Conservation (phyloP, 2,797 vertebrate species). For the Kryptopterus vitreolus region DNA sequence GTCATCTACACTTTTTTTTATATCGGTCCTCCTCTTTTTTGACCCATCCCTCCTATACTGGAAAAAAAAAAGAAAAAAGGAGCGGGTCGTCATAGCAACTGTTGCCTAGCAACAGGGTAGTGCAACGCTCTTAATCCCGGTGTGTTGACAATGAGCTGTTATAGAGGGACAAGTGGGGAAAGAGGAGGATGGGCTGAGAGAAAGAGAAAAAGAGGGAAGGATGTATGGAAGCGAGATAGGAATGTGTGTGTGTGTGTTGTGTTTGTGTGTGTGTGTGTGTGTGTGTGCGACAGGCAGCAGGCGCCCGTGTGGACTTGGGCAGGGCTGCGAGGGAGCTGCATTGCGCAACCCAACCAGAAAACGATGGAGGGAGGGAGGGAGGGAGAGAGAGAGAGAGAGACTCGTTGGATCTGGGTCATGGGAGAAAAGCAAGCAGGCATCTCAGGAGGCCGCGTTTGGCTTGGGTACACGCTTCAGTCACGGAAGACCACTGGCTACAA, state of each 20-base stretch:
- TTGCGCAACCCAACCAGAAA: conserved; percentile 36
- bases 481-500: conserved; percentile 37
- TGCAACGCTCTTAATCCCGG: conserved; percentile 81
- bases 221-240: background rate
- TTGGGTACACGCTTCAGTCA: conserved; percentile 27
- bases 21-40: conserved; percentile 66
- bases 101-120: conserved; percentile 81
- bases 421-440: conserved; percentile 40
- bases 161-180: conserved; percentile 47
- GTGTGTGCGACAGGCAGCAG: conserved; percentile 17
- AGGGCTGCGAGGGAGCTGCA: conserved; percentile 38
- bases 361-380: background rate
- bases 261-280: conserved; percentile 16
- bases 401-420: conserved; percentile 40
- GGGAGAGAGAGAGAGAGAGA: background rate
- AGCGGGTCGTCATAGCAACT: conserved; percentile 67
- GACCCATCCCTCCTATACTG: conserved; percentile 76
- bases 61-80: conserved; percentile 70
- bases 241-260: conserved; percentile 7
- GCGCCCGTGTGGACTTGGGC: conserved; percentile 26
- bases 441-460: conserved; percentile 39
- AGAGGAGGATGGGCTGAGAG: conserved; percentile 25
- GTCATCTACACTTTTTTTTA: conserved; percentile 64
- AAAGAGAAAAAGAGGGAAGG: conserved; percentile 18
- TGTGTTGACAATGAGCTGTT: conserved; percentile 80